Base-by-base conservation (phyloP, 1,140 invertebrate species). In the Drosophila athabasca region DNA sequence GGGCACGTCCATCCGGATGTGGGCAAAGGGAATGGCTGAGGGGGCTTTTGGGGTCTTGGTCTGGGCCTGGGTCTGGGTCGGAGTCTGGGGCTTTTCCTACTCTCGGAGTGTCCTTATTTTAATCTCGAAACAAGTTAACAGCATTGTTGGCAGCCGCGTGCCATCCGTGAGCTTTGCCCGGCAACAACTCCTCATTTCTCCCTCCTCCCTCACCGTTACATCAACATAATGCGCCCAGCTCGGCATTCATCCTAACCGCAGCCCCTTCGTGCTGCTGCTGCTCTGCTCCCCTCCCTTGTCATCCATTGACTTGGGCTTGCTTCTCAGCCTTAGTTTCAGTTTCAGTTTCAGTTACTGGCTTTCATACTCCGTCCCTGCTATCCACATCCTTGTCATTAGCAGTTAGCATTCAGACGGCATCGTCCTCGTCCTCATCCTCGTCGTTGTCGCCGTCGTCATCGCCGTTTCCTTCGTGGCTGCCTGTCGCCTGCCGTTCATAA, bases 101-200 rank as follows among this genome's bases (percentile, higher is more conserved):
- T 68, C 74, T 51, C 61, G 48, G 78, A 82, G 83, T 87, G 82
- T 87, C 79, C 82, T 87, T 87, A 87, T 87, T 88, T 87, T 87
- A 87, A 87, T 87, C 82, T 88, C 82, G 62, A 87, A 83, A 88
- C 81, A 85, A 85, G 81, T 85, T 85, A 87, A 85, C 81, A 80
- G 81, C 81, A 87, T 85, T 85, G 81, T 85, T 87, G 82, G 74
- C 78, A 82, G 82, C 81, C 71, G 73, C 73, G 73, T 76, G 79
- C 79, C 62, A 69, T 70, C 77, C 76, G 66, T 85, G 81, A 72
- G 80, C 80, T 72, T 46, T 79, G 62, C 59, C 9, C 15, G 1
- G 6, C 31, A 9, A 31, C 31, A 31, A 8, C 24, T 17, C 19
- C 26, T 39, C 5, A 31, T 8, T 46, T 13, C 13, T 13, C 41